Evolutionary conservation across 2,888 invertebrate species (phyloP), one percentile per base, ranked within the genome.

Genomic region (Acleris literana): DNA sequence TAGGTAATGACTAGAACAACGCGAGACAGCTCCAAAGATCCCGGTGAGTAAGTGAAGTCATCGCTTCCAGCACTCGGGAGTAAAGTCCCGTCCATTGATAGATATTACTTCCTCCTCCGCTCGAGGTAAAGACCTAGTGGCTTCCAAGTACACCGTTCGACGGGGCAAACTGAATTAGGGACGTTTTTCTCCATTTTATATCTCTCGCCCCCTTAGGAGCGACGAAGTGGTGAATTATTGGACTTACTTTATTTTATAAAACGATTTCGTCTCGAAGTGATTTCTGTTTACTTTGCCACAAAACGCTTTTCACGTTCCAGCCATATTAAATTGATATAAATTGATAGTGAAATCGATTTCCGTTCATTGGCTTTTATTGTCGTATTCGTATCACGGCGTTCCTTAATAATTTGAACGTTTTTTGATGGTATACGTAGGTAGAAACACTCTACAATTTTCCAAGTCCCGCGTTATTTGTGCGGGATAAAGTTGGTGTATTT

Each of bases 231-330:
- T 88, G 90, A 91, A 88, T 89, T 91, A 90, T 90, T 86, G 84
- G 86, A 86, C 81, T 87, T 86, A 86, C 87, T 92, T 90, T 89
- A 88, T 89, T 90, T 88, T 88, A 87, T 86, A 85, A 88, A 88
- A 84, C 84, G 85, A 87, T 85, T 86, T 84, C 78, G 80, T 80
- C 79, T 77, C 79, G 72, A 76, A 77, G 79, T 83, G 80, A 83
- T 85, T 88, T 85, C 81, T 85, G 86, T 90, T 88, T 88, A 86
- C 85, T 84, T 86, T 85, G 73, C 78, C 79, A 78, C 80, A 79
- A 81, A 86, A 79, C 77, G 81, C 76, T 83, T 81, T 80, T 78
- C 74, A 72, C 73, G 72, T 76, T 79, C 75, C 72, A 72, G 72
- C 78, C 74, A 79, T 80, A 79, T 81, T 82, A 73, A 76, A 83